These are phyloP conservation scores for Crocallis elinguaria DNA, from an alignment of 2,888 invertebrate genomes.

Conservation along the genomic window DNA sequence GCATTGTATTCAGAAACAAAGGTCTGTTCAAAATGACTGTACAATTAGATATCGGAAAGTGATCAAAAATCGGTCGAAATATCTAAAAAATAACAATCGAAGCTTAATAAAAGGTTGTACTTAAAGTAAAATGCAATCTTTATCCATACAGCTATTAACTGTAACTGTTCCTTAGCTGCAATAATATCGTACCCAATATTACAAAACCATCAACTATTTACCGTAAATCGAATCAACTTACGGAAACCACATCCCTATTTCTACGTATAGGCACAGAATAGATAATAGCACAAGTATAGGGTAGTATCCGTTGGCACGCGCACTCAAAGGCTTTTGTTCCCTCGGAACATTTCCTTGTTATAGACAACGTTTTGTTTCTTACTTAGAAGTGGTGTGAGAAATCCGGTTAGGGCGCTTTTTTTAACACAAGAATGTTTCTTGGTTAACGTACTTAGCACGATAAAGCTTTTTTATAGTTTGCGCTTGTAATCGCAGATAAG, in stretches of 20 bases:
- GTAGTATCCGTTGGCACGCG: constrained; percentile 67
- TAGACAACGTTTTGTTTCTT: constrained; percentile 65
- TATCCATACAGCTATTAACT: no score
- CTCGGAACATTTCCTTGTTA: constrained; percentile 53
- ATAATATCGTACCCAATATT: no score
- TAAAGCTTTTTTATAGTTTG: constrained; percentile 5
- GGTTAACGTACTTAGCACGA: constrained; percentile 25
- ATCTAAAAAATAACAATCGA: no score
- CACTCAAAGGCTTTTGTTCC: constrained; percentile 59
- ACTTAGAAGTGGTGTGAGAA: constrained; percentile 68
- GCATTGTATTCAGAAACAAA: no score
- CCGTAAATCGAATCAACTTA: background rate
- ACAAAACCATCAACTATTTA: background rate
- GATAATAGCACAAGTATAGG: no score
- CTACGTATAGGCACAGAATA: no score
- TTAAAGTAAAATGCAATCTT: no score
- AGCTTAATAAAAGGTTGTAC: no score
- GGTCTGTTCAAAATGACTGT: no score
- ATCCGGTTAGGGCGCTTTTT: constrained; percentile 59
- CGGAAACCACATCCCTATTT: constrained; percentile 26
- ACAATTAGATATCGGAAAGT: no score
- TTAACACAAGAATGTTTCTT: constrained; percentile 31
- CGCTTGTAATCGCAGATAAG: constrained; percentile 4
- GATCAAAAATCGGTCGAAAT: no score
- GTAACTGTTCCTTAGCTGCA: no score